A percentile compares a stretch with the other conserved stretches of the same genome.
Evolutionary conservation across 37 sponge, comb jelly and placozoan genomes (phyloP).

Genomic region (Ianthella basta): DNA sequence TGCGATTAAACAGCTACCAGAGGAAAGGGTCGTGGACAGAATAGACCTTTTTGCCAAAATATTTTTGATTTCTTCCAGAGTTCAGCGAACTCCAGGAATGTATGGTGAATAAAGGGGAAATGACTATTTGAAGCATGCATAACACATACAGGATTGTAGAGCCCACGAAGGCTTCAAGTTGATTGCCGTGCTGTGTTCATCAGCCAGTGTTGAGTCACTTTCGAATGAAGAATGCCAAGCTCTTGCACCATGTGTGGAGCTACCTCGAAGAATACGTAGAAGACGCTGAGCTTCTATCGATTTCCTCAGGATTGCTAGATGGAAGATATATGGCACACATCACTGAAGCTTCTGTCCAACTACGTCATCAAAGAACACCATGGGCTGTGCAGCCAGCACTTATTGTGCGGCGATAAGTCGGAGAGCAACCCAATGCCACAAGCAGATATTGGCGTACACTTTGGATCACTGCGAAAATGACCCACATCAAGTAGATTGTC

Average conservation of each 20-base stretch:
- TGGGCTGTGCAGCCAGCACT: conserved; percentile 10
- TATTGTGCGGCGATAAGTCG: neutral
- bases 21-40: too few relatives aligned
- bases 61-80: neutral
- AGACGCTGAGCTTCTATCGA: neutral
- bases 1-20: too few relatives aligned
- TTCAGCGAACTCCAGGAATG: neutral
- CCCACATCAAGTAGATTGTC: neutral
- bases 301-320: neutral
- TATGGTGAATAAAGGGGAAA: neutral
- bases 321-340: neutral
- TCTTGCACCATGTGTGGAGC: neutral
- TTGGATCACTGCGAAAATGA: neutral
- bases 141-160: neutral
- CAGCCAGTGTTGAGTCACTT: neutral
- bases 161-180: neutral
- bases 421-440: conserved; percentile 2
- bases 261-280: neutral
- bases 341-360: neutral
- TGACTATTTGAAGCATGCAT: neutral
- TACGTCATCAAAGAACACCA: conserved; percentile 4
- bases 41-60: neutral
- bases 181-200: neutral
- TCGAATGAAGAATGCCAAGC: neutral
- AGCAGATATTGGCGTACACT: neutral